Conservation (phyloP, 2,797 vertebrate species). For the Clamator glandarius region DNA sequence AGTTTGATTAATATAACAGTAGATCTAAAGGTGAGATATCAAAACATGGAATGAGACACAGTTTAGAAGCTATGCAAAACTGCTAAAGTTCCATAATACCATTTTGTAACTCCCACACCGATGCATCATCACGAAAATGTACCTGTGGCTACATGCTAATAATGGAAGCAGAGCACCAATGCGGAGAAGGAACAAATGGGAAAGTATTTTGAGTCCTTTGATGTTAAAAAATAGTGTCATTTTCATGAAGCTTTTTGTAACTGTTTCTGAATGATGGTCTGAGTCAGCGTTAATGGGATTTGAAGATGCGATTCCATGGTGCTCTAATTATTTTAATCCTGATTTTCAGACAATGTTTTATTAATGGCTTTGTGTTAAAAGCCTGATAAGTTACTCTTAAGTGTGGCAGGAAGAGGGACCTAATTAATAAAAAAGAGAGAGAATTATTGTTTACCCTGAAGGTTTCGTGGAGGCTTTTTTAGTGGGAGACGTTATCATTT, state of each 20-base stretch:
- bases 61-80: not conserved
- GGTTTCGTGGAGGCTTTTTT: not conserved
- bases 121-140: not conserved
- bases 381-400: constrained; percentile 44
- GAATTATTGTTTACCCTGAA: not conserved
- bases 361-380: constrained; percentile 53
- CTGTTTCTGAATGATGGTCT: constrained; percentile 17
- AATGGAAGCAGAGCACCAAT: not conserved
- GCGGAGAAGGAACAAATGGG: not conserved
- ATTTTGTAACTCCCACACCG: not conserved
- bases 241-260: not conserved
- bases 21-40: not conserved
- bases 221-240: not conserved
- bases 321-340: constrained; percentile 60
- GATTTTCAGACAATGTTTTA: constrained; percentile 49
- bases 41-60: not conserved
- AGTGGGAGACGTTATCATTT: not conserved
- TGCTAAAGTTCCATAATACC: not conserved
- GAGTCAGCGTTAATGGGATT: constrained; percentile 51
- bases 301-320: constrained; percentile 42
- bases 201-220: not conserved
- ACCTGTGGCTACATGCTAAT: not conserved
- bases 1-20: not conserved
- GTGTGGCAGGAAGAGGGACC: constrained; percentile 1
- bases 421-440: constrained; percentile 7